phyloP scores from a whole-genome alignment of 2,797 vertebrate species.

The Hyperoplus immaculatus region DNA sequence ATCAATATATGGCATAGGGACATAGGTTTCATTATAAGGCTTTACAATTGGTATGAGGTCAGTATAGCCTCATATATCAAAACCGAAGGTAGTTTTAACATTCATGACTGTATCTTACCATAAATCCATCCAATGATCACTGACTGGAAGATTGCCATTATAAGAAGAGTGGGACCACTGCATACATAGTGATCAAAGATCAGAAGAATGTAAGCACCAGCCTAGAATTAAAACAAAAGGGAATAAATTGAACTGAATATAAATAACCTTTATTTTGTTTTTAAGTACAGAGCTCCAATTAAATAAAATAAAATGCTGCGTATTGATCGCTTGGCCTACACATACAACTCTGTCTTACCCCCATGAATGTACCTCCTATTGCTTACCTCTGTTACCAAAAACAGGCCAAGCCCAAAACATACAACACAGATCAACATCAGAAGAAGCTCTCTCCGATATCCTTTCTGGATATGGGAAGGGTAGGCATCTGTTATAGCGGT shows the following conservation, averaged over 20 bases:
- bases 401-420: slow-evolving; percentile 86
- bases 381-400: slow-evolving; percentile 90
- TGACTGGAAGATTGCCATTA: slow-evolving; percentile 80
- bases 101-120: slow-evolving; percentile 58
- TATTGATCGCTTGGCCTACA: no score
- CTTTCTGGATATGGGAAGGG: slow-evolving; percentile 85
- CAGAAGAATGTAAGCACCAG: slow-evolving; percentile 78
- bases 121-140: slow-evolving; percentile 81
- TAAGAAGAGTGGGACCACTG: slow-evolving; percentile 78
- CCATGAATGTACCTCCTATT: background rate
- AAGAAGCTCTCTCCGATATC: slow-evolving; percentile 86
- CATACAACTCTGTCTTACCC: no score
- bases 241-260: background rate
- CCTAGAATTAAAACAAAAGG: slow-evolving; percentile 56
- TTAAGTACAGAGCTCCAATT: background rate
- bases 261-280: background rate
- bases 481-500: slow-evolving; percentile 89
- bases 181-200: slow-evolving; percentile 84
- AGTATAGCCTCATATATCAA: background rate
- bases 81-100: background rate
- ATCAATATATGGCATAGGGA: background rate
- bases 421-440: slow-evolving; percentile 83
- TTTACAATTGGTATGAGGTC: background rate
- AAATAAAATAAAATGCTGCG: background rate
- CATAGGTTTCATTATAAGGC: background rate